These are phyloP conservation scores for Holothuria glaberrima DNA, from an alignment of 35 echinoderm and acorn worm genomes.

Conservation along the genomic window DNA sequence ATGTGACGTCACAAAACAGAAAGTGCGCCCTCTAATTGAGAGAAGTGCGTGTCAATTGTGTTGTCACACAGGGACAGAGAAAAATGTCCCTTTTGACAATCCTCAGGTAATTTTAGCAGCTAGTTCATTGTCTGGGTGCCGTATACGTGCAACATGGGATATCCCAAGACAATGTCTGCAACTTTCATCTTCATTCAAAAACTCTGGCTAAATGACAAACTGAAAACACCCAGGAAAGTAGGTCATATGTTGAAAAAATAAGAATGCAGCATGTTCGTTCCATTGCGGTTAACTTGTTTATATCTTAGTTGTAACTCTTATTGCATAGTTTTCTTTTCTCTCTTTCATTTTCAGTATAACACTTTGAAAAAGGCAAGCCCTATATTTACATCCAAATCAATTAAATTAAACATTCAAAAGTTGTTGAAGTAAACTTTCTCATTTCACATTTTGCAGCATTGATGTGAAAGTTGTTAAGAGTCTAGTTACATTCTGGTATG, in stretches of 20 bases:
- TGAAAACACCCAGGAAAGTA: constrained; percentile 28
- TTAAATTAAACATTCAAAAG: too few relatives aligned
- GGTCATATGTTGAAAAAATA: neutral
- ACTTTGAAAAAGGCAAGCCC: too few relatives aligned
- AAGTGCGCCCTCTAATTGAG: too few relatives aligned
- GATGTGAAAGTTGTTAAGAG: too few relatives aligned
- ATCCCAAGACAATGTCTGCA: constrained; percentile 11
- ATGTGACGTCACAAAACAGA: too few relatives aligned
- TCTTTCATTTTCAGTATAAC: neutral
- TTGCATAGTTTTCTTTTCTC: neutral
- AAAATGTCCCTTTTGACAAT: constrained; percentile 8
- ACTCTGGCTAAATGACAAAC: constrained; percentile 7
- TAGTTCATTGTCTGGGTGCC: constrained; percentile 7
- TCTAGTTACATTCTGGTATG: too few relatives aligned
- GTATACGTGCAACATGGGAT: constrained; percentile 18
- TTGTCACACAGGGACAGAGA: neutral
- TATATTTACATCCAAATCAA: too few relatives aligned
- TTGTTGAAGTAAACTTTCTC: neutral
- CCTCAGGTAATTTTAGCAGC: constrained; percentile 9
- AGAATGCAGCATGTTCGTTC: neutral
- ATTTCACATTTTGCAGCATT: neutral
- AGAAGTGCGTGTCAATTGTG: too few relatives aligned
- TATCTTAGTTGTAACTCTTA: neutral
- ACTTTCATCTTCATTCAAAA: constrained; percentile 29
- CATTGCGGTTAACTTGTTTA: neutral